phyloP scores from a whole-genome alignment of 1,140 invertebrate genomes.

The Monochamus saltuarius region DNA sequence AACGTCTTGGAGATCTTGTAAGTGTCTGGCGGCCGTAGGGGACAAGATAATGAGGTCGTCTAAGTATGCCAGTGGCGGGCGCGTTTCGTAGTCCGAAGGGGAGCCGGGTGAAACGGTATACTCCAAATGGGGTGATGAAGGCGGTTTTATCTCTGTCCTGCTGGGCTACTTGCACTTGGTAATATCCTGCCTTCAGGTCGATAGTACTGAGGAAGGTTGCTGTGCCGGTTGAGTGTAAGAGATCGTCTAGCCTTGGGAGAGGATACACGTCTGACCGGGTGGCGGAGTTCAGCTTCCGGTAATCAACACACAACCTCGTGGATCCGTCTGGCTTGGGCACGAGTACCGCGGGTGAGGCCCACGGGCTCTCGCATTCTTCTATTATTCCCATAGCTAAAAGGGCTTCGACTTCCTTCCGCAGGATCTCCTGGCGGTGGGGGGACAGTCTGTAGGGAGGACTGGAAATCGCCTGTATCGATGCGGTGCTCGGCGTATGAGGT shows the following conservation, averaged over 20 bases:
- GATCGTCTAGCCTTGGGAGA: conserved; percentile 52
- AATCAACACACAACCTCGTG: conserved; percentile 49
- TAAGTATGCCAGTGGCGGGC: not conserved
- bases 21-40: conserved; percentile 40
- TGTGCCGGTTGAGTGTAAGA: conserved; percentile 43
- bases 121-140: not conserved
- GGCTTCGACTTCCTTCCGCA: too few species aligned
- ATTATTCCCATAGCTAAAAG: too few species aligned
- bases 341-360: too few species aligned
- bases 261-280: conserved; percentile 50
- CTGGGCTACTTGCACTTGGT: not conserved
- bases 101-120: not conserved
- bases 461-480: too few species aligned
- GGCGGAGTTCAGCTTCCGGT: conserved; percentile 40
- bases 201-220: conserved; percentile 45
- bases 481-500: too few species aligned
- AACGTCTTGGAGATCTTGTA: too few species aligned
- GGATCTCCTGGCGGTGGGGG: too few species aligned
- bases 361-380: too few species aligned
- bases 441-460: too few species aligned
- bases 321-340: too few species aligned
- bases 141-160: not conserved
- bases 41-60: conserved; percentile 4
- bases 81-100: not conserved
- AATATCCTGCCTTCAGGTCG: conserved; percentile 49